Evolutionary conservation across 2,113 vertebrate species (phyloP).

Genomic region (Leptosomus discolor): DNA sequence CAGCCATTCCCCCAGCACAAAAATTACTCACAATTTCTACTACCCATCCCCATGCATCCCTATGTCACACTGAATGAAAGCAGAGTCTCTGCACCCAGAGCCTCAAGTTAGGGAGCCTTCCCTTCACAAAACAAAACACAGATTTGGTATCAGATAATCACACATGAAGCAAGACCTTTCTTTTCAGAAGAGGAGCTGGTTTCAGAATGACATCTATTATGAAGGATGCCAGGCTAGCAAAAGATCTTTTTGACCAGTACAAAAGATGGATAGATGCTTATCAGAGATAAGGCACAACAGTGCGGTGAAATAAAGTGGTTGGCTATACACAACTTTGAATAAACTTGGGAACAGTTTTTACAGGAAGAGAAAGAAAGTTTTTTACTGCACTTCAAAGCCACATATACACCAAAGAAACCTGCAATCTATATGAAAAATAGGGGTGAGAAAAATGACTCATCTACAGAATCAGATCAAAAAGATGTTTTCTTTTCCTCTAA

Average conservation of each 20-base stretch:
- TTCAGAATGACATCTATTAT: neutral
- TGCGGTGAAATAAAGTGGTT: neutral
- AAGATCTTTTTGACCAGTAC: neutral
- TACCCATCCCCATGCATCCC: neutral
- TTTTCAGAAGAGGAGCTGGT: neutral
- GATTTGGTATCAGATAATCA: neutral
- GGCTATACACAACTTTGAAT: neutral
- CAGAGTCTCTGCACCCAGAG: neutral
- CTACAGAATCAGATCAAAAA: neutral
- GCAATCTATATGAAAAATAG: neutral
- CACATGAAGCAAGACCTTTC: neutral
- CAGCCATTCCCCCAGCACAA: neutral
- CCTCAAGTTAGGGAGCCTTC: neutral
- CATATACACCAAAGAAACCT: neutral
- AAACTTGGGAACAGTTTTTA: neutral
- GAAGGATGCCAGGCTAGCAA: neutral
- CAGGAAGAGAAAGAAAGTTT: neutral
- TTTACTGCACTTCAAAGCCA: neutral
- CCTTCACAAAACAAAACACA: neutral
- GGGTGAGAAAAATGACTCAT: neutral
- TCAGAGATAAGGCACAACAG: neutral
- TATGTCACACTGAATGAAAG: neutral
- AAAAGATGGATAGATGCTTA: neutral
- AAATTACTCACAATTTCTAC: neutral
- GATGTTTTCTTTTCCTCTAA: neutral